Base-by-base conservation (phyloP, 37 sponge, comb jelly and placozoan genomes). In the Crambe crambe region DNA sequence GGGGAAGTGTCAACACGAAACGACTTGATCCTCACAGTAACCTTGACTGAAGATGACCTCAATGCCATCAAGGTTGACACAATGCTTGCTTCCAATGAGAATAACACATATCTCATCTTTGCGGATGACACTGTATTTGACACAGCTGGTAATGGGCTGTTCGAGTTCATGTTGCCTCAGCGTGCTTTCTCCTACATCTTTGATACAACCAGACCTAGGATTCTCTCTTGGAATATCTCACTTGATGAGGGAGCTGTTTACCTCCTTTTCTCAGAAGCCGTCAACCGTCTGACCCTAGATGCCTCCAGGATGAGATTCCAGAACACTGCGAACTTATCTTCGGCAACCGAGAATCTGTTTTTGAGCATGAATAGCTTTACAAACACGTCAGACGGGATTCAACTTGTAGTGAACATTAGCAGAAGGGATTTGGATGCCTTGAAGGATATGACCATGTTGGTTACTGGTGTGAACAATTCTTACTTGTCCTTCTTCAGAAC, bases 221-320 rank as follows among this genome's bases (percentile, higher is more conserved):
- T 96, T 35, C 10, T 81, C 29, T 70, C 80, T 9, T 95, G 83
- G 83, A 83, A 88, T 68, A 80, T 95, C 32, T 90, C 89, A 25
- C 78, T 92, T 58, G 79, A 92, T 79, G 87, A 39, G 36, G 88
- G 91, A 37, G 67, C 79, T 29, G 60, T 96, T 4, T 64, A 74
- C 30, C 76, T 96, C 70, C 68, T 77, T n/a, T 94, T 94, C 60
- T 73, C 68, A 78, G 95, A 94, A 78, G 83, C 95, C 35, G 83
- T 90, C 23, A 81, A 90, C 62, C 44, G 47, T 40, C 68, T 76
- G 20, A 87, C 85, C 6, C 64, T 92, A 12, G 74, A 74, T 35
- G 47, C 80, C 26, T 40, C 82, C 1, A 26, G 37, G 30, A 74
- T 87, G 58, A 58, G 58, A 61, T 42, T 92, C 56, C 85, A 87